Base-by-base conservation (phyloP, 1,140 invertebrate genomes). In the Chironomus tepperi region DNA sequence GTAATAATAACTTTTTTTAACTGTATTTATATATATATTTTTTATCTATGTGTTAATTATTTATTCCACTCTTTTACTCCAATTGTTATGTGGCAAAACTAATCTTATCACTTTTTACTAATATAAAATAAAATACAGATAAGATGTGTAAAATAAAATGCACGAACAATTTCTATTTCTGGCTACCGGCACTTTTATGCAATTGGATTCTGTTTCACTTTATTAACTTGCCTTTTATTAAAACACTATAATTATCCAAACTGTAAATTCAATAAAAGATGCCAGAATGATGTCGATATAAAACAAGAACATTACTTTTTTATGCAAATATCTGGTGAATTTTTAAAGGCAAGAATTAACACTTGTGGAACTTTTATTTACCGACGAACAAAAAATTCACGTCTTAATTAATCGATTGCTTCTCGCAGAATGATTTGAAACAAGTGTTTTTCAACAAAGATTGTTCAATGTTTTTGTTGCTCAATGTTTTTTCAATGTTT, bases 281-380 rank as follows among this genome's bases (percentile, higher is more conserved):
- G 19, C 16, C 8, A 21, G 9, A 10, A 70, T 70, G 18, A 70
- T 9, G 18, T 70, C 65, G 7, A 70, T 19, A 21, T 70, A 70
- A 16, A 70, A 70, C 18, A 70, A 70, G 9, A 70, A 70, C 65
- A 70, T 70, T 9, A 70, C 65, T 70, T 70, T 67, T 19, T 8
- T 70, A 21, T 21, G 19, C 16, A 8, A 70, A 70, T 57, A 3
- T 57, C 10, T 12, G 9, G 2, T n/a, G 7, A 57, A 57, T 2
- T 10, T 12, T 12, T 12, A 57, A 57, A 57, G n/a, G n/a, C 9
- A n/a, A n/a, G n/a, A 57, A 57, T 57, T 57, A 57, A 57, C 47
- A 57, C 47, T 57, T 57, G 24, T 34, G 15, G 12, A 57, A 57
- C 10, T 57, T 57, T 57, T 57, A 15, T 15, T 47, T 15, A 57